Evolutionary conservation across 2,113 vertebrate species (phyloP).

Genomic region (Sylvilagus bachmani): DNA sequence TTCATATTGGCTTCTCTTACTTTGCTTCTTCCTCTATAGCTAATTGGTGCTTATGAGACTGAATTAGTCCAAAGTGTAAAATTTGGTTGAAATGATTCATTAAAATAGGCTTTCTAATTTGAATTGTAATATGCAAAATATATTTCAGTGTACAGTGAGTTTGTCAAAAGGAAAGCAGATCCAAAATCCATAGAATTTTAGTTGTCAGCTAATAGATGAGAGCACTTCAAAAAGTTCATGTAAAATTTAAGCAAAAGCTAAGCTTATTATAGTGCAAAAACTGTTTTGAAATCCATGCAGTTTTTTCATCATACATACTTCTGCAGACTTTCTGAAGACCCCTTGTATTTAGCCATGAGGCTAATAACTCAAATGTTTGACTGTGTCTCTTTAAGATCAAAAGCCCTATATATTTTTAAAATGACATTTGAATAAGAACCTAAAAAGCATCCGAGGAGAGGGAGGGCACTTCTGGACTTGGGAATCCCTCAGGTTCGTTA

Average conservation of each 20-base stretch:
- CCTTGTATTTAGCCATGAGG: neutral
- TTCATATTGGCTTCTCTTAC: neutral
- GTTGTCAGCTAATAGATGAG: neutral
- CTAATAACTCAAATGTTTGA: slow-evolving; percentile 39
- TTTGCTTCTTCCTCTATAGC: slow-evolving; percentile 53
- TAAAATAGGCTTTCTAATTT: neutral
- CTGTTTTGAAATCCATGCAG: no score
- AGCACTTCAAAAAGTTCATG: no score
- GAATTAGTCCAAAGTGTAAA: neutral
- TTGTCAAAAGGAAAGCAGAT: slow-evolving; percentile 29
- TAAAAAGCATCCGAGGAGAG: slow-evolving; percentile 77
- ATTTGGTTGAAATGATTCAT: neutral
- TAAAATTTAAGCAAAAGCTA: no score
- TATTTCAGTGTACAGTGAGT: neutral
- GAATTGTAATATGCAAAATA: neutral
- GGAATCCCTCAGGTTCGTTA: slow-evolving; percentile 81
- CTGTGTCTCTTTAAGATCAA: slow-evolving; percentile 37
- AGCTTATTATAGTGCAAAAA: no score
- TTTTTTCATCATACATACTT: no score
- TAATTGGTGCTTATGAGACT: neutral
- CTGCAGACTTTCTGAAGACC: no score
- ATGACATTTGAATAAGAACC: slow-evolving; percentile 69
- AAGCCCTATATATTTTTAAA: slow-evolving; percentile 64
- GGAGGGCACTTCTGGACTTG: slow-evolving; percentile 74
- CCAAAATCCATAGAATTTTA: slow-evolving; percentile 39